Base-by-base conservation (phyloP, 2,888 invertebrate species). In the Ligdia adustata region DNA sequence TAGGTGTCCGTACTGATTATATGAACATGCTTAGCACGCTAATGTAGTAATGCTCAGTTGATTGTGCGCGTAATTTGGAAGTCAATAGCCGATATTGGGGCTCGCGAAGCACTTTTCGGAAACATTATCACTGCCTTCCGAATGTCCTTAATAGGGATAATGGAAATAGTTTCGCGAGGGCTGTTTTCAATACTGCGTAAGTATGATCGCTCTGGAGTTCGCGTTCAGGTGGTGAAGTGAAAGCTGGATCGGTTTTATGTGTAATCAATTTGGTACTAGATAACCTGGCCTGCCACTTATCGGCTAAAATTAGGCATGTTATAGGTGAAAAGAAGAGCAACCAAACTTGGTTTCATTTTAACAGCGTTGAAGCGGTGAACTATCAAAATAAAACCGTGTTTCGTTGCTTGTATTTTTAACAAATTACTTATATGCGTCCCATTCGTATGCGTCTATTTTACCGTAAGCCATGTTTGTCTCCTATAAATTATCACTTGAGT, bases 51-150 rank as follows among this genome's bases (percentile, higher is more conserved):
- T 44, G 41, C 48, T 47, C 52, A 43, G 48, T 57, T 53, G 51
- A 57, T 57, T 57, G 51, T 53, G 48, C 33, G 48, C 50, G 54
- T 57, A 54, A 54, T 57, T 57, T 34, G 29, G 33, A 31, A 57
- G 55, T 53, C 57, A 57, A 60, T 60, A 55, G 57, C 51, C 51
- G 47, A 55, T 57, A 53, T 55, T 52, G 41, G 52, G 52, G 53
- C 42, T 45, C 47, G 44, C 37, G 42, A 31, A 54, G 33, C 56
- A 56, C 49, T 59, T 59, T 54, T 59, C 50, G 56, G 52, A 20
- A 38, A 46, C 58, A 58, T 58, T 58, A 55, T 55, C 55, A 52
- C 40, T 38, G 20, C 42, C 41, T 38, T 15, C 27, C 41, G n/a
- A 28, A 38, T 34, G 34, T 11, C 16, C 31, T 32, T 48, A 48